Evolutionary conservation across 2,797 vertebrate species (phyloP), one percentile per base, ranked within the genome.

Genomic region (Sphenodon punctatus): DNA sequence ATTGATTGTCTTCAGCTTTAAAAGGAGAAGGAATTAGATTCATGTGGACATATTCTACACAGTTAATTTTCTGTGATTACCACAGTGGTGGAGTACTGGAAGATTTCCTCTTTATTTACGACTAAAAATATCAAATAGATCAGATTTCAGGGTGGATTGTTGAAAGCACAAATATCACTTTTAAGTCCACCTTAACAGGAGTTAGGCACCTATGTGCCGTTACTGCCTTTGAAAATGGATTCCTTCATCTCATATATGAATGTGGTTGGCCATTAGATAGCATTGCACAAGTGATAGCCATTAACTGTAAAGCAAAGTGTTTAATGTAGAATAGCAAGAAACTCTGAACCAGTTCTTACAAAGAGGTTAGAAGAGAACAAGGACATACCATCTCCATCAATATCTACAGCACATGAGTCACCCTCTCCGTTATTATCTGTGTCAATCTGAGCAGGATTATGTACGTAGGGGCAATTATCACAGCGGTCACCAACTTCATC

Each of bases 401-500:
- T 99, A 93, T 99, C 98, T 73, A 97, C 96, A 3, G 98, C 97
- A 56, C 99, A 99, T 2, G 97, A 97, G 1, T 99, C 99, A 1
- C 99, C 99, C 92, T 99, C 98, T 6, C 97, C 98, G 0, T 99
- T 98, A 89, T 96, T 91, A 87, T 99, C 97, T 0, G 99, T 99
- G 92, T 99, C 99, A 51, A 98, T 99, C 91, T 99, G 99, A 10
- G 97, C 97, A 1, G 97, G 97, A 87, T 99, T 99, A 93, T 99
- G 97, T 53, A 99, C 98, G 3, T 99, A 98, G 0, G 98, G 98
- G 34, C 99, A 99, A 88, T 99, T 99, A 82, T 99, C 99, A 67
- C 99, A 99, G 46, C 98, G 97, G 90, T 99, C 98, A 5, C 99
- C 99, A 6, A 99, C 98, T 85, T 98, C 98, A 34, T 99, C 99